Evolutionary conservation across 2,113 vertebrate genomes (phyloP).

Genomic region (Ptilonorhynchus violaceus): DNA sequence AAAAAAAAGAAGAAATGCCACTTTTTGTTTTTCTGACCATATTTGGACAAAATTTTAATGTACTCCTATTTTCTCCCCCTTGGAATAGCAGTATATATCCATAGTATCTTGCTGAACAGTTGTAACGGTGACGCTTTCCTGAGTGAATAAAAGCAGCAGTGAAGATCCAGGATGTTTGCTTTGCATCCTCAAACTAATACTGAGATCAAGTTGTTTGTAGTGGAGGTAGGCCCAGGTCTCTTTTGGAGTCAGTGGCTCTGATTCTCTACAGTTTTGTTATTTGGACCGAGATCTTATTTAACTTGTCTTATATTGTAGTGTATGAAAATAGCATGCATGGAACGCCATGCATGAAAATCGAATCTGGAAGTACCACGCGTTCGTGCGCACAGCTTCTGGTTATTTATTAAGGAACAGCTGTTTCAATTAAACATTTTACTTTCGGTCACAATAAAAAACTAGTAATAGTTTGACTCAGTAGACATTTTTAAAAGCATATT

Average conservation of each 20-base stretch:
- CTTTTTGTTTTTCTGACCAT: neutral
- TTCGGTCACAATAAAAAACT: neutral
- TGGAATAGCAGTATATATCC: neutral
- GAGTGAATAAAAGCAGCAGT: neutral
- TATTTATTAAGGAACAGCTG: neutral
- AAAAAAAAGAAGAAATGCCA: neutral
- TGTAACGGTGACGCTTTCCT: neutral
- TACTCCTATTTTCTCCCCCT: too few species aligned
- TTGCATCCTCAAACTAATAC: neutral
- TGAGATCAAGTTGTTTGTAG: neutral
- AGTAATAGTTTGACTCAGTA: neutral
- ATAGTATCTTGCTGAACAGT: neutral
- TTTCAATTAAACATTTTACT: constrained; percentile 28
- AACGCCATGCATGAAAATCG: neutral
- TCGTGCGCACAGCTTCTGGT: neutral
- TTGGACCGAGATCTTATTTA: neutral
- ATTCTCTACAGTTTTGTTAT: neutral
- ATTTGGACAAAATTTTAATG: neutral
- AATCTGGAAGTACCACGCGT: neutral
- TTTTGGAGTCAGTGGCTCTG: neutral
- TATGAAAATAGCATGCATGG: neutral
- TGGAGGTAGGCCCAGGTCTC: neutral
- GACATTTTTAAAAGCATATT: neutral
- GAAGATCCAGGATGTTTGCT: neutral
- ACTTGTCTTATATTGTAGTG: neutral